phyloP scores from a whole-genome alignment of 2,113 vertebrate species.

The Peromyscus leucopus region DNA sequence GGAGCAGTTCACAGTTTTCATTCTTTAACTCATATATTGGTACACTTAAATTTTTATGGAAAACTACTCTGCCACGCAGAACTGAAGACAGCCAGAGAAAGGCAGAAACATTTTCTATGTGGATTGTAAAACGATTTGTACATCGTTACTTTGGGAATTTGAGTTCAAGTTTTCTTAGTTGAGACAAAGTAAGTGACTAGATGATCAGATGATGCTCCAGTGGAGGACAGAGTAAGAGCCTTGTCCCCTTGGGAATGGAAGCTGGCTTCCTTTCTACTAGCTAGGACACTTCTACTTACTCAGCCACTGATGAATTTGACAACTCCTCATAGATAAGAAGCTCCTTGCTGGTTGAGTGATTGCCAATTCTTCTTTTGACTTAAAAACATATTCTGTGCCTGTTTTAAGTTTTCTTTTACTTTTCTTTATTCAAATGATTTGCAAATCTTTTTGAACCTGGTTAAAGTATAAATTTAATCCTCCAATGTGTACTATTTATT shows the following conservation, averaged over 20 bases:
- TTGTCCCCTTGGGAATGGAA: neutral
- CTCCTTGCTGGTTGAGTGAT: slow-evolving; percentile 1
- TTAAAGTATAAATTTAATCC: neutral
- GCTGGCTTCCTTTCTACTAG: neutral
- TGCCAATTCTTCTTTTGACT: slow-evolving; percentile 21
- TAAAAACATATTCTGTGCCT: neutral
- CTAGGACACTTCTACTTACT: neutral
- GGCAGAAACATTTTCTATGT: neutral
- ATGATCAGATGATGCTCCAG: neutral
- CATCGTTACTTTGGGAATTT: slow-evolving; percentile 11
- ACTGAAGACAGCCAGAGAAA: slow-evolving; percentile 37
- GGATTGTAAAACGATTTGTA: slow-evolving; percentile 53
- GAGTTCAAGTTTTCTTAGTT: neutral
- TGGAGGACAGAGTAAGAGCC: neutral
- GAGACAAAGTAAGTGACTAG: slow-evolving; percentile 26
- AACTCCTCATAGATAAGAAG: neutral
- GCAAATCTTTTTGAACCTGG: slow-evolving; percentile 19
- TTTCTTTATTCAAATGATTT: slow-evolving; percentile 11
- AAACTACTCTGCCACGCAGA: neutral
- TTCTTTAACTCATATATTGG: slow-evolving; percentile 58
- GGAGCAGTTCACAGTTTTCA: slow-evolving; percentile 66
- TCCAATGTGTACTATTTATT: neutral
- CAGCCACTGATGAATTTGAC: slow-evolving; percentile 14
- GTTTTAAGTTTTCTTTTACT: slow-evolving; percentile 34
- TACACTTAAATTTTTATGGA: slow-evolving; percentile 60